Base-by-base conservation (phyloP, 2,888 invertebrate genomes). In the Chromoteleia sp. region DNA sequence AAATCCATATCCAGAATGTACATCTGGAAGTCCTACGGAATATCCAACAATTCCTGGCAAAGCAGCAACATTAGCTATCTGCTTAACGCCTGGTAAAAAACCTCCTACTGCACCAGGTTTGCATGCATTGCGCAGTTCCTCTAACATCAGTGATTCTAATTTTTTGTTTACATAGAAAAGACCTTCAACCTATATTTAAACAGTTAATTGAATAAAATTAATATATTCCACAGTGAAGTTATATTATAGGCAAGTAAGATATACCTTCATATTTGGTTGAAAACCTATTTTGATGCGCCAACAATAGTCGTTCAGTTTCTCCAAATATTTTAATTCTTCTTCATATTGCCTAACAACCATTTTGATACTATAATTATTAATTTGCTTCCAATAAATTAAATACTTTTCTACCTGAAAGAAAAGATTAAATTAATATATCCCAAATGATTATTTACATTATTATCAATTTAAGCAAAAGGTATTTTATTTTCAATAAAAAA, bases 1-100 rank as follows among this genome's bases (percentile, higher is more conserved):
- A 94, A 99, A 99, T 63, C 99, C 99, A 93, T 99, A 99, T 12
- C 99, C 99, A 2, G 99, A 98, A 92, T 99, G 99, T 14, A 99
- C 95, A 93, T 99, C 99, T 0, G 99, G 99, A 76, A 99, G 93
- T 1, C 99, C 99, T 74, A 99, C 96, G 0, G 99, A 99, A 85
- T 92, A 94, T 52, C 97, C 97, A 10, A 99, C 98, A 84, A 99
- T 99, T 0, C 99, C 99, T 8, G 99, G 99, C 75, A 99, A 93
- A 0, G 99, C 98, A 30, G 99, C 99, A 29, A 99, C 99, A 93
- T 99, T 99, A 2, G 98, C 99, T 82, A 99, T 99, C 92, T 99
- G 99, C 92, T 99, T 99, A 82, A 99, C 97, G 2, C 99, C 99
- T 0, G 99, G 99, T 65, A 99, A 93, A 91, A 99, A 99, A 0